phyloP scores from a whole-genome alignment of 2,888 invertebrate species.

The Charanyca ferruginea region DNA sequence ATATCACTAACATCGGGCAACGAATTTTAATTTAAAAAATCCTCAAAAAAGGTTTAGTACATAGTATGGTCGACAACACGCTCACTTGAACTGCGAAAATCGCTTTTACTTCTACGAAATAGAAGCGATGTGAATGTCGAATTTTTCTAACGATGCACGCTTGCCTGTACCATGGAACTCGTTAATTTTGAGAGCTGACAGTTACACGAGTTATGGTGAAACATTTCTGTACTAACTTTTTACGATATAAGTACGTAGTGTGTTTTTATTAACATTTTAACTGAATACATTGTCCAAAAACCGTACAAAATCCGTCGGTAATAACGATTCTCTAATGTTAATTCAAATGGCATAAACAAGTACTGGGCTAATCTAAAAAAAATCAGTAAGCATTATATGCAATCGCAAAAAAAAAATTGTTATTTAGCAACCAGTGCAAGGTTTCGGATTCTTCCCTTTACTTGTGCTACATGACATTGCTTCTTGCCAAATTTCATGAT shows the following conservation, averaged over 20 bases:
- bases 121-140: not conserved
- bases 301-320: too few species aligned
- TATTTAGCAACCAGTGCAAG: too few species aligned
- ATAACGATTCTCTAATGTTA: too few species aligned
- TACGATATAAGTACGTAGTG: conserved; percentile 3
- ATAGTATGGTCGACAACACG: not conserved
- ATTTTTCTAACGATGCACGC: not conserved
- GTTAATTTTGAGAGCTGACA: conserved; percentile 12
- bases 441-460: too few species aligned
- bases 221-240: conserved; percentile 4
- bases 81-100: not conserved
- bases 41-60: conserved; percentile 23
- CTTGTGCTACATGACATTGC: too few species aligned
- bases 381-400: too few species aligned
- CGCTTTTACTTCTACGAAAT: not conserved
- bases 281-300: too few species aligned
- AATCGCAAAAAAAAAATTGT: too few species aligned
- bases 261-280: conserved; percentile 13
- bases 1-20: conserved; percentile 26
- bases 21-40: conserved; percentile 46
- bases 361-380: too few species aligned
- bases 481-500: too few species aligned
- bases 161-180: conserved; percentile 1
- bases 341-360: too few species aligned
- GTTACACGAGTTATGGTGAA: conserved; percentile 1